These are phyloP conservation scores for Aeoliscus strigatus DNA, from an alignment of 2,797 vertebrate species.

Conservation along the genomic window DNA sequence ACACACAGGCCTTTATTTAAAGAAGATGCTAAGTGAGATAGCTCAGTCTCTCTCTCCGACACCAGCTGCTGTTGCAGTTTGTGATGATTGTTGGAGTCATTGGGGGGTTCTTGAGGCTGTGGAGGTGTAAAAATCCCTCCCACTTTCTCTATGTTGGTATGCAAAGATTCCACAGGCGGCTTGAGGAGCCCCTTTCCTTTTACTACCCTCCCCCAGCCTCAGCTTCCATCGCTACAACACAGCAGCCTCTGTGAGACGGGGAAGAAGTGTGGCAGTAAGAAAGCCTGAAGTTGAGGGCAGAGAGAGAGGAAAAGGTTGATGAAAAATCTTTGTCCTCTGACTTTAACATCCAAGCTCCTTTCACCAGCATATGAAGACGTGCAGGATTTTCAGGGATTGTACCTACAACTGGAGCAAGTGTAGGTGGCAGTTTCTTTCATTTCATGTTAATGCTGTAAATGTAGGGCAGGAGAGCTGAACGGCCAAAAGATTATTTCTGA, in stretches of 20 bases:
- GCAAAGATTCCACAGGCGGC: conserved; percentile 59
- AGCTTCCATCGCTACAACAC: conserved; percentile 44
- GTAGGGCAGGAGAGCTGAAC: conserved; percentile 20
- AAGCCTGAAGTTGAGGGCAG: conserved; percentile 25
- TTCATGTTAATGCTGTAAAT: conserved; percentile 25
- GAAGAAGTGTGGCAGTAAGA: no score
- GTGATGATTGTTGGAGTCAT: conserved; percentile 46
- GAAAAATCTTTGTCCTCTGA: conserved; percentile 33
- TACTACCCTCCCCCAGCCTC: conserved; percentile 39
- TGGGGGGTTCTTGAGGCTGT: conserved; percentile 14
- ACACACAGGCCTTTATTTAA: conserved; percentile 63
- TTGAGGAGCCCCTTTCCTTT: conserved; percentile 42
- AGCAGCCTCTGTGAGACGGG: conserved; percentile 15
- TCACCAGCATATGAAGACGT: conserved; percentile 17
- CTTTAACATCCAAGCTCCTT: conserved; percentile 1
- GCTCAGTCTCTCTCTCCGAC: conserved; percentile 41
- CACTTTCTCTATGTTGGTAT: conserved; percentile 59
- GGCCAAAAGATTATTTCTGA: conserved; percentile 27
- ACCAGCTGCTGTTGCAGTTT: conserved; percentile 61
- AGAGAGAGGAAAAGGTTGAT: conserved; percentile 30
- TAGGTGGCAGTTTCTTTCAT: conserved; percentile 27
- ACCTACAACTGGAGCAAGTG: conserved; percentile 22
- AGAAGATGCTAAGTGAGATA: conserved; percentile 58
- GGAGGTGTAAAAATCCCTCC: conserved; percentile 51
- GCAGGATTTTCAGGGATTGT: conserved; percentile 30